Evolutionary conservation across 2,113 vertebrate species (phyloP), one percentile per base, ranked within the genome.

Genomic region (Brachirus orientalis): DNA sequence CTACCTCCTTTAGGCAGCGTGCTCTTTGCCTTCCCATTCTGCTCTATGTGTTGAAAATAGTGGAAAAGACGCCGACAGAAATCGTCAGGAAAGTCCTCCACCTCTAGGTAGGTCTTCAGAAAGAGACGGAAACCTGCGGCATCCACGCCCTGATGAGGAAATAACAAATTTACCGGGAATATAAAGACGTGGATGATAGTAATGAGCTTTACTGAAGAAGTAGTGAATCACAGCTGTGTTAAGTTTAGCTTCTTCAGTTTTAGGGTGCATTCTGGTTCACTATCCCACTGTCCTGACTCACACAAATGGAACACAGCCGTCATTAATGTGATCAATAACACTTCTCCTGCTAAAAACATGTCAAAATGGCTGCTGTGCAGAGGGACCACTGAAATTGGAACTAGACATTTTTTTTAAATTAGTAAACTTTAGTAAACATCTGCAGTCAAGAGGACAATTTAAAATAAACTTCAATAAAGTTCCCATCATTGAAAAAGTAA

Each of bases 81-180:
- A 58, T 89, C 90, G 40, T 66, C 45, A 2, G 95, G 93, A 70
- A 98, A 86, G 13, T 94, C 88, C 0, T 95, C 91, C 33, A 89
- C 88, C 45, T 95, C 96, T 69, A 97, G 89, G 80, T 97, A 98
- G 17, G 92, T 93, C 81, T 93, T 94, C 73, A 98, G 88, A 86
- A 98, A 98, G 35, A 92, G 83, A 59, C 82, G 71, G 82, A 98
- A 98, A 8, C 94, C 96, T 14, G 88, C 80, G 0, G 90, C 91
- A 19, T 94, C 92, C 8, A 98, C 88, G 8, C 86, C 89, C 96
- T 98, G 76, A 36, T 35, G 20, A 62, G 1, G 20, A 38, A 52
- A 51, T 12, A 38, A 43, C 3, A 7, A 43, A 43, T 43, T 43
- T 43, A 43, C 14, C 11, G 10, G 38, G 11, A 40, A 40, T 5